Conservation (phyloP, 2,888 invertebrate species). For the Limnephilus marmoratus region DNA sequence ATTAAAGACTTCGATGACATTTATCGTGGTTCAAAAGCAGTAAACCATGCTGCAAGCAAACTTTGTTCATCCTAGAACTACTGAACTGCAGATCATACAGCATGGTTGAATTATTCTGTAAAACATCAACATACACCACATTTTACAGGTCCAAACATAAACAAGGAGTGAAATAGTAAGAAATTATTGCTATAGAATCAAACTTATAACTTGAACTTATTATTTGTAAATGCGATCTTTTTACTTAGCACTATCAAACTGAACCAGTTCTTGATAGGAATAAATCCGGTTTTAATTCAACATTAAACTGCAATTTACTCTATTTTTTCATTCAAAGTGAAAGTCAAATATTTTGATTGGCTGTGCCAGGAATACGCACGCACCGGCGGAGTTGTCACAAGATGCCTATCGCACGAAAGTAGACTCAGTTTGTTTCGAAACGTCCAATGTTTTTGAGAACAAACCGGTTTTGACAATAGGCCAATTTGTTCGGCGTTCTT, state of each 20-base stretch:
- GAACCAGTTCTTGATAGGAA: not conserved
- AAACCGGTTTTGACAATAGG: slow-evolving; percentile 11
- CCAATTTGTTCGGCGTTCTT: slow-evolving; percentile 13
- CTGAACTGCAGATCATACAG: no score
- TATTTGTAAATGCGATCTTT: no score
- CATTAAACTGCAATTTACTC: slow-evolving; percentile 30
- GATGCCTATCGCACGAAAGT: slow-evolving; percentile 12
- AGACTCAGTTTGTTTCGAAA: not conserved
- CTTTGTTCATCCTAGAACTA: no score
- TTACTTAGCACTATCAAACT: slow-evolving; percentile 7
- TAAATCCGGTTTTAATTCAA: slow-evolving; percentile 20
- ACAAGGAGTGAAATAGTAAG: not conserved
- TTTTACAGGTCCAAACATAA: no score
- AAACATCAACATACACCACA: no score
- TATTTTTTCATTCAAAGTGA: slow-evolving; percentile 24
- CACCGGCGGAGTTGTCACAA: slow-evolving; percentile 25
- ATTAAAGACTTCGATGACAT: no score
- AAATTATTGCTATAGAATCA: not conserved
- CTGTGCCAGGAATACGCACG: not conserved
- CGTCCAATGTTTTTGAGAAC: not conserved
- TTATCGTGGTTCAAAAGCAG: no score
- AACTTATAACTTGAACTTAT: no score
- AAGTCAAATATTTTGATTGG: slow-evolving; percentile 33
- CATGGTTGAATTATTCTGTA: no score
- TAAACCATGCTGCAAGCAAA: no score